Evolutionary conservation across 2,113 vertebrate species (phyloP), one percentile per base, ranked within the genome.

Genomic region (Gnathonemus longibarbis): DNA sequence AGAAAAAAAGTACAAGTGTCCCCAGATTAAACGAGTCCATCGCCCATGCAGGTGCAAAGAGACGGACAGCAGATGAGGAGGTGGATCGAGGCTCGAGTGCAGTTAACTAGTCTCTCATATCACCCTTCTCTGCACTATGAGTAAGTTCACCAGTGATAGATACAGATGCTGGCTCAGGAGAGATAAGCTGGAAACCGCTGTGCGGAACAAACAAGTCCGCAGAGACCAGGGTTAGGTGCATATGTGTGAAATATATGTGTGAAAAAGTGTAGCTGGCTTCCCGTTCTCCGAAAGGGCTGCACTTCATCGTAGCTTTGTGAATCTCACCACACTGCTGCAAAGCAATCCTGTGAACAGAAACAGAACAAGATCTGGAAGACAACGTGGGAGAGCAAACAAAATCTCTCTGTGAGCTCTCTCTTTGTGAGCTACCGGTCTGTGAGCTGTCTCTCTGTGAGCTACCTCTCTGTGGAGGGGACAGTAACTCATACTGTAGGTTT

Each of bases 151-250:
- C 62, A 66, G 10, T 31, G 62, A 66, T 66, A 27, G 70, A 77
- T 15, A 77, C 11, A 39, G 5, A 31, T 11, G 48, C 70, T 86
- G 46, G 45, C n/a, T 48, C 46, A 52, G 56, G 9, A 88, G 10
- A 17, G 90, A 27, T 35, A 3, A 62, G 90, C 5, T 6, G 89
- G 58, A 90, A 88, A 56, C 53, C 90, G 90, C 83, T 91, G 92
- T 85, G 90, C 35, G 13, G 52, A 83, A 89, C 35, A 50, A 53
- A 24, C 74, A 27, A 80, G 70, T 83, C 70, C 45, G 74, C 74
- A 49, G 48, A 50, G 48, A 89, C 11, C 48, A 49, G 77, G 42
- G 31, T 13, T 89, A 48, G n/a, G 31, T 56, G 50, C 3, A 50
- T 21, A 50, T 80, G 42, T 50, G 45, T 89, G 70, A 52, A 52